Conservation (phyloP, 1,140 invertebrate species). For the Drosophila pseudoobscura region DNA sequence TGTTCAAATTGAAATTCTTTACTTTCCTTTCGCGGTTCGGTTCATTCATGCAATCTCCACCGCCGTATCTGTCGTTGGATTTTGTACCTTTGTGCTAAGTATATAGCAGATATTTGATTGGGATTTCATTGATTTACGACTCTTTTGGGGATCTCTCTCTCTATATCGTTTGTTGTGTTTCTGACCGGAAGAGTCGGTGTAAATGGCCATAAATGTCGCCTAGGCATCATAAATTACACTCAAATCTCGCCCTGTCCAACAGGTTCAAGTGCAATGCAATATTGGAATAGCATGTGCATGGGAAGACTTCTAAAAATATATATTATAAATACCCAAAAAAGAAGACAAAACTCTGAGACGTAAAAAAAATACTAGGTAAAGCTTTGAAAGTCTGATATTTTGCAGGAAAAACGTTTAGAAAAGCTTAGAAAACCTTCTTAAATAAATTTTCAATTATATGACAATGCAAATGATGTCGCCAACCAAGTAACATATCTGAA, state of each 20-base stretch:
- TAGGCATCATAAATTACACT: conserved; percentile 39
- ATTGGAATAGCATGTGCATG: neutral
- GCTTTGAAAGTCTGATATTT: too few relatives aligned
- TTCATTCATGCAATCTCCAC: conserved; percentile 57
- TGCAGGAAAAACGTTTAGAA: too few relatives aligned
- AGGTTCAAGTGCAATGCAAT: conserved; percentile 45
- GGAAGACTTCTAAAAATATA: neutral
- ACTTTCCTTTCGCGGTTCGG: neutral
- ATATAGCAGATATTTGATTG: conserved; percentile 24
- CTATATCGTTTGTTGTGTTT: conserved; percentile 1
- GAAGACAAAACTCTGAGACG: too few relatives aligned
- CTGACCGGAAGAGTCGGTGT: conserved; percentile 47
- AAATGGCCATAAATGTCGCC: conserved; percentile 55
- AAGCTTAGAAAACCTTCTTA: too few relatives aligned
- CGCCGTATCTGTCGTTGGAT: conserved; percentile 30
- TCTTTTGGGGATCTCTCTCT: conserved; percentile 10
- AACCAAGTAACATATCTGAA: too few relatives aligned
- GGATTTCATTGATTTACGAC: conserved; percentile 71
- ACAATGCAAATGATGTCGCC: too few relatives aligned
- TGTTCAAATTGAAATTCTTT: conserved; percentile 35
- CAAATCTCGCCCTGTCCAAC: conserved; percentile 27
- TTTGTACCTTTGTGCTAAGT: conserved; percentile 37
- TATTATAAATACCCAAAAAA: too few relatives aligned
- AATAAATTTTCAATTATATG: too few relatives aligned
- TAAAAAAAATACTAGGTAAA: too few relatives aligned